These are phyloP conservation scores for Melanotus villosus DNA, from an alignment of 2,888 invertebrate species.

Conservation along the genomic window DNA sequence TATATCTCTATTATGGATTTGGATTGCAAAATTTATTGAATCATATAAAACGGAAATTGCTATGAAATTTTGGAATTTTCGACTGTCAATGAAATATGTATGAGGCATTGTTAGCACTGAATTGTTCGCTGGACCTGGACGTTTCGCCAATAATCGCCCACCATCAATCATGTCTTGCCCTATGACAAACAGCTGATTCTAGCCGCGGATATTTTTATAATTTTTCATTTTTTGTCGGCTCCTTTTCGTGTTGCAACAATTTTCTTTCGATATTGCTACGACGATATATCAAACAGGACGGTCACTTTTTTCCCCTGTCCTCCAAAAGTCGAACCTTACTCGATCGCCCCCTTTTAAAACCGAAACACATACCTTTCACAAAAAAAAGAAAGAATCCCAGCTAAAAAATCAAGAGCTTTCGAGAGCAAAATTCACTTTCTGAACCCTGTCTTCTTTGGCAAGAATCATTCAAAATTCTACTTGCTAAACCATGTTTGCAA, in stretches of 20 bases:
- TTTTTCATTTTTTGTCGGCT: conserved; percentile 49
- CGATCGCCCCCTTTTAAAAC: too few relatives aligned
- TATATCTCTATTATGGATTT: conserved; percentile 60
- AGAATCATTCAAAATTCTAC: too few relatives aligned
- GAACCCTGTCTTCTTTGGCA: too few relatives aligned
- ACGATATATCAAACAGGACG: conserved; percentile 29
- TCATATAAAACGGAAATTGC: conserved; percentile 61
- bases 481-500: too few relatives aligned
- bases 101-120: conserved; percentile 55
- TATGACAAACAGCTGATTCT: conserved; percentile 57
- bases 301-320: conserved; percentile 15
- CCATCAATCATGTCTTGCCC: conserved; percentile 58
- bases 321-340: conserved; percentile 6
- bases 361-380: too few relatives aligned
- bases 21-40: conserved; percentile 60
- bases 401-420: too few relatives aligned
- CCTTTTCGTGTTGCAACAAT: conserved; percentile 38
- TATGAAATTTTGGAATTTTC: conserved; percentile 57
- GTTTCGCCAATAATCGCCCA: conserved; percentile 57
- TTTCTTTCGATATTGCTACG: conserved; percentile 35
- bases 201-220: conserved; percentile 48
- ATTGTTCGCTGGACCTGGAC: conserved; percentile 49
- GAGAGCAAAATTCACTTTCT: too few relatives aligned
- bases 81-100: conserved; percentile 58
- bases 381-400: too few relatives aligned